Base-by-base conservation (phyloP, 2,113 vertebrate species). In the Corvus hawaiiensis region DNA sequence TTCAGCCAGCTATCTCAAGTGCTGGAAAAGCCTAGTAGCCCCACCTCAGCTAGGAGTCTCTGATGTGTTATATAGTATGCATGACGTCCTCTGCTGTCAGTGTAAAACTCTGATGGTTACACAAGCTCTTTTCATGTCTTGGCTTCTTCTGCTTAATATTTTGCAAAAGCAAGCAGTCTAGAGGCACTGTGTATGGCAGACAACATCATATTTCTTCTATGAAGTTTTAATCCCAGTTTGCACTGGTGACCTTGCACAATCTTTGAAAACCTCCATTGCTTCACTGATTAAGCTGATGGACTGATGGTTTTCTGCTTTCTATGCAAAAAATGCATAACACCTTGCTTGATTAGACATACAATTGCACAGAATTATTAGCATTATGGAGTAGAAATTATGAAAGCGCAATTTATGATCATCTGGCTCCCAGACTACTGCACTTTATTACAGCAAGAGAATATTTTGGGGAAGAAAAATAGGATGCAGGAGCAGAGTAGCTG, bases 291-390 rank as follows among this genome's bases (percentile, higher is more conserved):
- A 56, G 51, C 43, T 87, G 78, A 87, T 37, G 67, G 91, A 89
- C 78, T 94, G 84, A 71, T 59, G 77, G 64, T 94, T 95, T 94
- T 94, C 82, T 96, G 67, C 72, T 95, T 91, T 91, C 79, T 91
- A 18, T 93, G 87, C 67, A 88, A 95, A 95, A 83, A 87, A 94
- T 46, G 52, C 68, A 33, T 88, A 95, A 84, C 82, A 92, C 68
- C 68, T 94, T 89, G 67, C 88, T 92, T 96, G 92, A 96, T 90
- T 96, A 95, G 68, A 64, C 76, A 81, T 54, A 81, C 55, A 97
- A 94, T 89, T 94, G 72, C 85, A 89, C 28, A 46, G 75, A 88
- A 93, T 96, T 96, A 96, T 93, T 94, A 96, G 46, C 72, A 71
- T 95, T 92, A 86, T 84, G 76, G 68, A 56, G 82, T 37, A 91